These are phyloP conservation scores for Yponomeuta sedellus DNA, from an alignment of 2,888 invertebrate genomes.

Conservation along the genomic window DNA sequence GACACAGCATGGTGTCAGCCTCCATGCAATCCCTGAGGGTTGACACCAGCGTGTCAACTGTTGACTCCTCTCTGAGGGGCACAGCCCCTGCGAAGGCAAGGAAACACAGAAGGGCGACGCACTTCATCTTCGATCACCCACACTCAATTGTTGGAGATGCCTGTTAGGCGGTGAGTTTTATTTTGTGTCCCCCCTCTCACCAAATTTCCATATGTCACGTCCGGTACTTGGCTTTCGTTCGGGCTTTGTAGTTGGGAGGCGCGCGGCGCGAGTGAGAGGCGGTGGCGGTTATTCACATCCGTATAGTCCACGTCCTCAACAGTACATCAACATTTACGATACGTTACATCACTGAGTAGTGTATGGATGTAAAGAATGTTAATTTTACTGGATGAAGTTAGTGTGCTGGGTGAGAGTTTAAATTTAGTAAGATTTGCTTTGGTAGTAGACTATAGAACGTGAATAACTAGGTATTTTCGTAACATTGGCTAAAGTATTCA, in stretches of 20 bases:
- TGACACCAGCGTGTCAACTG: constrained; percentile 55
- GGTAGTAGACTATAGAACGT: too few species aligned
- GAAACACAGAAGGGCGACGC: constrained; percentile 49
- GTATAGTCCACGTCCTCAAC: too few species aligned
- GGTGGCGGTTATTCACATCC: not conserved
- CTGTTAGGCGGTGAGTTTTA: constrained; percentile 59
- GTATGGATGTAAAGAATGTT: too few species aligned
- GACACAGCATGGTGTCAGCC: constrained; percentile 81
- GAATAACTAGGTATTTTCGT: too few species aligned
- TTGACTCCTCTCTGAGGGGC: constrained; percentile 62
- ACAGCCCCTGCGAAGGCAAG: constrained; percentile 50
- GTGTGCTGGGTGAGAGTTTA: too few species aligned
- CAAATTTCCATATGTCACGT: constrained; percentile 61
- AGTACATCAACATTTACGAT: too few species aligned
- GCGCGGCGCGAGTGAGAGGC: constrained; percentile 26
- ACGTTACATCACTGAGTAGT: too few species aligned
- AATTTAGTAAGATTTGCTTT: too few species aligned
- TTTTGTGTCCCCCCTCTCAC: constrained; percentile 57
- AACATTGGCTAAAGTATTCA: too few species aligned
- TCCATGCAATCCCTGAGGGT: constrained; percentile 82
- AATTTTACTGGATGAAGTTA: too few species aligned
- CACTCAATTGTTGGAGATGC: constrained; percentile 62
- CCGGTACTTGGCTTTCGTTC: constrained; percentile 13
- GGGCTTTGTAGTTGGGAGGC: constrained; percentile 14
- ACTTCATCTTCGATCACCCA: constrained; percentile 54